These are phyloP conservation scores for Elymnias hypermnestra DNA, from an alignment of 1,140 invertebrate genomes.

Conservation along the genomic window DNA sequence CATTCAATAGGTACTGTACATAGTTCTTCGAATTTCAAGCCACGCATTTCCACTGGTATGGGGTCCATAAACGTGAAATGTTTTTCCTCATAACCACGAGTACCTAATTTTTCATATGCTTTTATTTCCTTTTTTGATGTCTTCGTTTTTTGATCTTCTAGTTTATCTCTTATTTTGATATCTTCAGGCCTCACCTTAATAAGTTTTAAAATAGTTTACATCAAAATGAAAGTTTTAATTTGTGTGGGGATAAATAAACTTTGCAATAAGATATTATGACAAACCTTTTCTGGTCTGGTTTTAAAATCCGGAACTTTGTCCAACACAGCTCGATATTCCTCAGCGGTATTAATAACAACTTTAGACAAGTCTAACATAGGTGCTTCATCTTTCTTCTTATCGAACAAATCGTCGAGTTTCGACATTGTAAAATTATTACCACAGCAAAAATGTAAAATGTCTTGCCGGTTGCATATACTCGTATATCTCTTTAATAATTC, in stretches of 20 bases:
- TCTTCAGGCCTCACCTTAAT: slow-evolving; percentile 78
- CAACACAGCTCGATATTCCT: slow-evolving; percentile 88
- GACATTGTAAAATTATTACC: slow-evolving; percentile 53
- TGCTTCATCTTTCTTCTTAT: slow-evolving; percentile 89
- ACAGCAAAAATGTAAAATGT: not conserved
- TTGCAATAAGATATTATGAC: too few relatives aligned
- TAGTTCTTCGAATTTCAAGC: slow-evolving; percentile 85
- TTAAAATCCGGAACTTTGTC: slow-evolving; percentile 94
- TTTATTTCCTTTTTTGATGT: slow-evolving; percentile 81
- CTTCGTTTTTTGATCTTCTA: slow-evolving; percentile 80
- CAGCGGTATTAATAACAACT: slow-evolving; percentile 83
- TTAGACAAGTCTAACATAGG: slow-evolving; percentile 90
- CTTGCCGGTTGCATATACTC: not conserved
- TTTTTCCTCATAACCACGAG: slow-evolving; percentile 73
- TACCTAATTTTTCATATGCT: slow-evolving; percentile 71
- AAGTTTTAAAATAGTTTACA: slow-evolving; percentile 6
- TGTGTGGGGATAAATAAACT: too few relatives aligned
- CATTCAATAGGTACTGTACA: slow-evolving; percentile 93
- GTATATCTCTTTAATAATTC: not conserved
- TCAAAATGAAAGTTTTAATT: slow-evolving; percentile 5
- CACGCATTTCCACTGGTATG: slow-evolving; percentile 87
- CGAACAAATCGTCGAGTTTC: slow-evolving; percentile 88
- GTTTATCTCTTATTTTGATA: slow-evolving; percentile 80
- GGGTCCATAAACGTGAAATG: slow-evolving; percentile 87
- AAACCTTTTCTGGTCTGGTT: slow-evolving; percentile 90